phyloP scores from a whole-genome alignment of 2,888 invertebrate species.

The Vanessa cardui region DNA sequence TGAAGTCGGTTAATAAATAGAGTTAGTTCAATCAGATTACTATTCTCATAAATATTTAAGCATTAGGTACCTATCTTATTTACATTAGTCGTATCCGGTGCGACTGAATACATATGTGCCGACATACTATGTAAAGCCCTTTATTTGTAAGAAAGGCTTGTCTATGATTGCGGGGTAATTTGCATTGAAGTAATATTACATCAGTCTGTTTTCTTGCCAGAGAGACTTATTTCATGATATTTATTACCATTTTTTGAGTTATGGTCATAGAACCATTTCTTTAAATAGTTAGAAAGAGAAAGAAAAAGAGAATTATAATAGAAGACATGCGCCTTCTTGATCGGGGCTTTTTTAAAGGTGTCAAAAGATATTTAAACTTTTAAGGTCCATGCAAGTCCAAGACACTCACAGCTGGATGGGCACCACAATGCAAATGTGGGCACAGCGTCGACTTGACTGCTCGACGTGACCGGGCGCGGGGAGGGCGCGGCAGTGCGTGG shows the following conservation, averaged over 20 bases:
- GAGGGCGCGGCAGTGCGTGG: constrained; percentile 39
- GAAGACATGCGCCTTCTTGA: no score
- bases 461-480: constrained; percentile 44
- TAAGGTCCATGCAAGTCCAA: neutral
- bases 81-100: constrained; percentile 7
- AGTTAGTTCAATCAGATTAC: neutral
- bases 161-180: no score
- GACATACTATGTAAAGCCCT: neutral
- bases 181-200: no score
- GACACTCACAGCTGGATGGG: constrained; percentile 39
- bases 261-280: no score
- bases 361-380: neutral
- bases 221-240: no score
- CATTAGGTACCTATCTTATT: neutral
- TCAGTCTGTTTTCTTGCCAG: no score
- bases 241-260: no score
- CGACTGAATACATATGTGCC: neutral
- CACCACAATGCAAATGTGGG: constrained; percentile 52
- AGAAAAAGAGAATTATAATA: no score
- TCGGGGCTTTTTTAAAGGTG: neutral
- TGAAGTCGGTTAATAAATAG: no score
- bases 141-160: neutral
- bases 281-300: no score
- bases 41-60: constrained; percentile 3
- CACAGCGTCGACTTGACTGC: constrained; percentile 35